A percentile compares a stretch with the other conserved stretches of the same genome.
These are phyloP conservation scores for Pandemis corylana DNA, from an alignment of 2,888 invertebrate genomes.

Conservation along the genomic window DNA sequence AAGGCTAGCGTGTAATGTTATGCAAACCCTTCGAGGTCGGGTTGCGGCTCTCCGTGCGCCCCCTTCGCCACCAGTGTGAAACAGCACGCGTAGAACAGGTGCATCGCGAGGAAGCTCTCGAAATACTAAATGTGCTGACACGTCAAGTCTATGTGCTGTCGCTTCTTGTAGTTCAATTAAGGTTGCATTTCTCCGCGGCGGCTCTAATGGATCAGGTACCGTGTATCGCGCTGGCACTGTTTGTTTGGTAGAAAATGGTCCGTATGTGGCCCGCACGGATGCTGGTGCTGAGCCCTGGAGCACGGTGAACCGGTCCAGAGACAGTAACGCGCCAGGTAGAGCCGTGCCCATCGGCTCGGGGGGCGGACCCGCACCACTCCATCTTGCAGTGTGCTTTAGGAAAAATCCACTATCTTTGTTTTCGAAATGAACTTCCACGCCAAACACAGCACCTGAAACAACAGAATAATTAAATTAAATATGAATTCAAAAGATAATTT, in stretches of 20 bases:
- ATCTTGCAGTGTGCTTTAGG: constrained; percentile 91
- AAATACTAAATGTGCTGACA: constrained; percentile 97
- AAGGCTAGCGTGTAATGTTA: constrained; percentile 90
- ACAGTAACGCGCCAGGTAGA: constrained; percentile 88
- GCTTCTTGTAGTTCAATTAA: constrained; percentile 86
- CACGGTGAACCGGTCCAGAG: constrained; percentile 95
- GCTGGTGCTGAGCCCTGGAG: constrained; percentile 96
- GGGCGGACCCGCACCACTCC: constrained; percentile 85
- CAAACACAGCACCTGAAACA: constrained; percentile 87
- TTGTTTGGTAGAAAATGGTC: constrained; percentile 97
- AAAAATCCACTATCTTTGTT: constrained; percentile 96
- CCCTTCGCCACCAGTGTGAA: constrained; percentile 95
- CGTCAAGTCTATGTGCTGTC: constrained; percentile 92
- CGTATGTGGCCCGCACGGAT: constrained; percentile 95
- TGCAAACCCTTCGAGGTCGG: constrained; percentile 91
- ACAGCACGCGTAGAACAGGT: constrained; percentile 95
- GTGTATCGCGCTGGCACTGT: constrained; percentile 96
- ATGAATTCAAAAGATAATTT: neutral
- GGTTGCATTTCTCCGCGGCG: constrained; percentile 84
- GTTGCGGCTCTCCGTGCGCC: constrained; percentile 90
- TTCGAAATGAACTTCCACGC: constrained; percentile 96
- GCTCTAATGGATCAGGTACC: constrained; percentile 92
- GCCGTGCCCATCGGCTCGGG: constrained; percentile 78
- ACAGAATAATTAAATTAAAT: constrained; percentile 37
- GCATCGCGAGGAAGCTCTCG: constrained; percentile 93